Conservation (phyloP, 2,888 invertebrate species). For the Sarcophaga carnaria region DNA sequence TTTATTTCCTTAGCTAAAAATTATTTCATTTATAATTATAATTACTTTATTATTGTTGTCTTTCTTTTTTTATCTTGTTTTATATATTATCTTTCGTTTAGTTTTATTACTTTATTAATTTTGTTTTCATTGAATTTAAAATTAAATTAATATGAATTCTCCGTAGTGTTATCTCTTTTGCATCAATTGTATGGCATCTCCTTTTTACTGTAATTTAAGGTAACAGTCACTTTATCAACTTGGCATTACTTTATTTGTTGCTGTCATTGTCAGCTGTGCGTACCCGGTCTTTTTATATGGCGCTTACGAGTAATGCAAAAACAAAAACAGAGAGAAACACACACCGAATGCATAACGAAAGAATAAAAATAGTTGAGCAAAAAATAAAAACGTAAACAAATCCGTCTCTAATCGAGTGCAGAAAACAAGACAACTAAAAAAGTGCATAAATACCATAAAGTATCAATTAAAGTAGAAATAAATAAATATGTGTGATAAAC, state of each 20-base stretch:
- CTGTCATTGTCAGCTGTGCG: slow-evolving; percentile 59
- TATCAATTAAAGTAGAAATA: too few species aligned
- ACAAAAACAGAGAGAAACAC: slow-evolving; percentile 56
- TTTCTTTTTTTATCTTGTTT: too few species aligned
- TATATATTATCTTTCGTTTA: too few species aligned
- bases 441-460: neutral
- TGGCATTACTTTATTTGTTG: slow-evolving; percentile 36
- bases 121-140: too few species aligned
- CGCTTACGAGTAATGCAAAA: slow-evolving; percentile 31
- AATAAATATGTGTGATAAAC: slow-evolving; percentile 66
- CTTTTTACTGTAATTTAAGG: neutral
- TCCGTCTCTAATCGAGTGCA: slow-evolving; percentile 19
- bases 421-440: slow-evolving; percentile 18
- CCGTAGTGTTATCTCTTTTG: neutral
- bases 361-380: slow-evolving; percentile 36
- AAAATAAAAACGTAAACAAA: slow-evolving; percentile 56
- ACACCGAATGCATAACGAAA: slow-evolving; percentile 16
- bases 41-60: too few species aligned
- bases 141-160: neutral
- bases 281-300: slow-evolving; percentile 32
- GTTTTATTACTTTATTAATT: too few species aligned
- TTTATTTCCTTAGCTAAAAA: too few species aligned
- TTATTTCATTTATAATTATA: too few species aligned
- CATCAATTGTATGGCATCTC: slow-evolving; percentile 24
- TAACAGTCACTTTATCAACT: slow-evolving; percentile 13